Percentiles rank a stretch among this genome's conserved stretches.
Conservation (phyloP, 2,113 vertebrate species). For the Hippocampus mohnikei region DNA sequence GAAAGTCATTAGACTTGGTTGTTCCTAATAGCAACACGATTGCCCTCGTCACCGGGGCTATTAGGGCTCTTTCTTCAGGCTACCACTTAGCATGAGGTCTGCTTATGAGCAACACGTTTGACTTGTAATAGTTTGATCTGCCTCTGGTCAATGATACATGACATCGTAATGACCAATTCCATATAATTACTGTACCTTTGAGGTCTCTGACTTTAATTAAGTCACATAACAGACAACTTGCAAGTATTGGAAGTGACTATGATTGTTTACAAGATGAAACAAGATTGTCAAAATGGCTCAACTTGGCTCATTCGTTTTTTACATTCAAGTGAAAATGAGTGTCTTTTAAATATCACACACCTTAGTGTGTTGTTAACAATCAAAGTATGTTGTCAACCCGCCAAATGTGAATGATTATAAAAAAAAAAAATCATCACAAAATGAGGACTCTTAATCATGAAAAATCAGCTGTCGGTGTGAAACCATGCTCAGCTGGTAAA, state of each 20-base stretch:
- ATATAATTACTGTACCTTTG: no score
- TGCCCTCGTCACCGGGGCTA: conserved; percentile 42
- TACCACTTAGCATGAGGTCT: conserved; percentile 37
- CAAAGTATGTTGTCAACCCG: no score
- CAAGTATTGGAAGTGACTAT: conserved; percentile 33
- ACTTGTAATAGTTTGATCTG: conserved; percentile 44
- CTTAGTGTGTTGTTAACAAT: no score
- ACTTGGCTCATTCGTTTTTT: background rate
- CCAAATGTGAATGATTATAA: no score
- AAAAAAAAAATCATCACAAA: no score
- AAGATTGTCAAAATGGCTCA: background rate
- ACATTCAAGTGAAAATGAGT: background rate
- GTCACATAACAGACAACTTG: conserved; percentile 47
- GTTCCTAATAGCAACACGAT: conserved; percentile 61
- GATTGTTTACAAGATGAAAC: conserved; percentile 37
- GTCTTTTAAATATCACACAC: no score
- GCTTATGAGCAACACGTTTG: conserved; percentile 31
- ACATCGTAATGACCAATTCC: conserved; percentile 46
- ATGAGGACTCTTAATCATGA: no score
- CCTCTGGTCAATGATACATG: conserved; percentile 30
- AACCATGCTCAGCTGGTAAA: no score
- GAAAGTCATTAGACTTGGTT: conserved; percentile 55
- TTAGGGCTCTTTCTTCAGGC: conserved; percentile 42
- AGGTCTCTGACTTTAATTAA: background rate
- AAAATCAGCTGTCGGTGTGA: no score